Conservation (phyloP, 2,797 vertebrate species). For the Carcharodon carcharias region DNA sequence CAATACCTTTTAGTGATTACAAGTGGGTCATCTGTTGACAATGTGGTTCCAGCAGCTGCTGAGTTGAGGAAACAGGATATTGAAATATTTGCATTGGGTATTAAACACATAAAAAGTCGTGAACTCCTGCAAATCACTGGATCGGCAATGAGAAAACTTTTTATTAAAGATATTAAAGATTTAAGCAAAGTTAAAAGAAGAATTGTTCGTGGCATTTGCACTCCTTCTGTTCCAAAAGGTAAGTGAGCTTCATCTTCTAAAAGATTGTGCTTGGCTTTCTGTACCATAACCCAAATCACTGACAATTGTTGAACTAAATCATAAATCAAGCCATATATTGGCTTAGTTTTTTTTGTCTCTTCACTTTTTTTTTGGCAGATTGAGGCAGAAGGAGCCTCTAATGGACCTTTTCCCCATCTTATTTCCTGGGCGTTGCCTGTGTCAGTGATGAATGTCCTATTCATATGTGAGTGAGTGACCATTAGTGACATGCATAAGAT, state of each 20-base stretch:
- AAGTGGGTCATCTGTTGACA: slow-evolving; percentile 59
- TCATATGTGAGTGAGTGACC: background rate
- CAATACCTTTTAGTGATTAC: slow-evolving; percentile 75
- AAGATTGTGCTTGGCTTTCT: background rate
- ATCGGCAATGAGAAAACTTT: slow-evolving; percentile 49
- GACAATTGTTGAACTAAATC: background rate
- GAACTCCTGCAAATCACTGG: slow-evolving; percentile 65
- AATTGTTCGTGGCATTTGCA: slow-evolving; percentile 49
- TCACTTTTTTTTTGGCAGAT: background rate
- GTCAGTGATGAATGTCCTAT: background rate
- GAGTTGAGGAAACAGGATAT: slow-evolving; percentile 51
- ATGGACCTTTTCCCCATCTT: background rate
- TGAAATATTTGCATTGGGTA: slow-evolving; percentile 63
- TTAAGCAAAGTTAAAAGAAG: slow-evolving; percentile 52
- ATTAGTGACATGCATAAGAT: background rate
- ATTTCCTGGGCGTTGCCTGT: background rate
- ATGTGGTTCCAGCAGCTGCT: slow-evolving; percentile 50
- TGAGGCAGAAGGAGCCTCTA: background rate
- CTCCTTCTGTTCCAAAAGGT: slow-evolving; percentile 37
- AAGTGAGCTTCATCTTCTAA: slow-evolving; percentile 20
- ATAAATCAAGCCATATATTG: background rate
- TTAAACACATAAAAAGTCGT: slow-evolving; percentile 51
- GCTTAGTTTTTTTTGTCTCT: background rate
- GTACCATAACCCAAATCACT: too few relatives aligned
- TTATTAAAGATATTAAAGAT: slow-evolving; percentile 50